These are phyloP conservation scores for Azemiops feae DNA, from an alignment of 2,113 vertebrate genomes.

Conservation along the genomic window DNA sequence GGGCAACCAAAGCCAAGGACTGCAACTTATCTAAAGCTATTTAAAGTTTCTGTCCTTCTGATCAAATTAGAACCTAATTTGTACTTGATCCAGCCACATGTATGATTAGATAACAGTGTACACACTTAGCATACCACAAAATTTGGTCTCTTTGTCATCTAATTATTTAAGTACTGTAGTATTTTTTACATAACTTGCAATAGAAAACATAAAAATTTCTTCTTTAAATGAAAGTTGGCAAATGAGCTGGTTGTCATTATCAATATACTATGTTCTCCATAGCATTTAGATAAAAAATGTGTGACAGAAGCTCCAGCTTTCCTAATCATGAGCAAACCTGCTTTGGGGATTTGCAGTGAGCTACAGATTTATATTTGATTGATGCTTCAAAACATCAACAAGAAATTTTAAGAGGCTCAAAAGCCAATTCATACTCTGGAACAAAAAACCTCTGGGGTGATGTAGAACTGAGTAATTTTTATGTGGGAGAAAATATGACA, in stretches of 20 bases:
- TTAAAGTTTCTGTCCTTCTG: neutral
- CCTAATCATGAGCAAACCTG: neutral
- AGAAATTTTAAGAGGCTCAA: neutral
- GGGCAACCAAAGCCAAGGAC: neutral
- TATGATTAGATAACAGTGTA: neutral
- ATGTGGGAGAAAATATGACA: neutral
- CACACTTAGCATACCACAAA: neutral
- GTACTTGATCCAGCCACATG: neutral
- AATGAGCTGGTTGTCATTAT: slow-evolving; percentile 17
- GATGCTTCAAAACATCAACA: neutral
- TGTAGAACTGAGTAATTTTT: slow-evolving; percentile 12
- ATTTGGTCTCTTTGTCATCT: neutral
- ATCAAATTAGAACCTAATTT: neutral
- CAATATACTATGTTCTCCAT: slow-evolving; percentile 9
- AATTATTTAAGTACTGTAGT: neutral
- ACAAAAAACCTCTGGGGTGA: neutral
- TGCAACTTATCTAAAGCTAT: neutral
- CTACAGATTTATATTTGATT: neutral
- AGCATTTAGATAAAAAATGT: neutral
- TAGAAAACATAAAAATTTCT: neutral
- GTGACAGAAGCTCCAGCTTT: neutral
- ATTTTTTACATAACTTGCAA: neutral
- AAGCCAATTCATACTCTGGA: slow-evolving; percentile 10
- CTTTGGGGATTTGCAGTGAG: neutral
- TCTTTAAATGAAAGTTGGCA: neutral